Conservation (phyloP, 2,797 vertebrate species). For the Danio albolineatus region DNA sequence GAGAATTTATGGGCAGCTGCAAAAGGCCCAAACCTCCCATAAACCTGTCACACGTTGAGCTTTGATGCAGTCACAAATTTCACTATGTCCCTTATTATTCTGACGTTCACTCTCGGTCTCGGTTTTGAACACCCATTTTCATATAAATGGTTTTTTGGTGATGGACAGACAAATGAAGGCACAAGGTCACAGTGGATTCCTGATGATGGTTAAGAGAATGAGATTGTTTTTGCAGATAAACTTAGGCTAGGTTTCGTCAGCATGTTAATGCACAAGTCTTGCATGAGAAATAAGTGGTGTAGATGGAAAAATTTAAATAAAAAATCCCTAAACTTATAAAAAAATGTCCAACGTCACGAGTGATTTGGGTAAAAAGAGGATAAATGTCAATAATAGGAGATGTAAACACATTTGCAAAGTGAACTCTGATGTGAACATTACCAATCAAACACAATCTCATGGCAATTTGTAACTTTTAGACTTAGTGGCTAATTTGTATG, state of each 20-base stretch:
- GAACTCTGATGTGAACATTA: too few relatives aligned
- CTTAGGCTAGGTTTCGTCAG: neutral
- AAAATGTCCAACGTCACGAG: too few relatives aligned
- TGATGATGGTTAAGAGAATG: neutral
- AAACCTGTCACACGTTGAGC: constrained; percentile 57
- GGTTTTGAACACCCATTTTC: constrained; percentile 43
- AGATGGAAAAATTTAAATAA: too few relatives aligned
- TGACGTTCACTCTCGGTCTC: constrained; percentile 6
- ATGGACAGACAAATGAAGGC: constrained; percentile 21
- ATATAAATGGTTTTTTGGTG: constrained; percentile 46
- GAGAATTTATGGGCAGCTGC: constrained; percentile 58
- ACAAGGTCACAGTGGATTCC: constrained; percentile 24
- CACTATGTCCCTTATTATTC: constrained; percentile 37
- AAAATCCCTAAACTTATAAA: too few relatives aligned
- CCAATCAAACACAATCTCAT: too few relatives aligned
- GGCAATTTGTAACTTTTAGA: too few relatives aligned
- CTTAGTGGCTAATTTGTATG: too few relatives aligned
- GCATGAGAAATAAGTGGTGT: too few relatives aligned
- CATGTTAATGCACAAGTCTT: too few relatives aligned
- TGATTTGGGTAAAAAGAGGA: too few relatives aligned
- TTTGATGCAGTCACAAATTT: constrained; percentile 58
- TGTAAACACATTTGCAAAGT: too few relatives aligned
- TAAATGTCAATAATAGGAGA: too few relatives aligned
- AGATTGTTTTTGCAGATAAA: neutral
- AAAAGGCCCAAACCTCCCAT: constrained; percentile 57